These are phyloP conservation scores for Drosophila neocordata DNA, from an alignment of 1,140 invertebrate genomes.

Conservation along the genomic window DNA sequence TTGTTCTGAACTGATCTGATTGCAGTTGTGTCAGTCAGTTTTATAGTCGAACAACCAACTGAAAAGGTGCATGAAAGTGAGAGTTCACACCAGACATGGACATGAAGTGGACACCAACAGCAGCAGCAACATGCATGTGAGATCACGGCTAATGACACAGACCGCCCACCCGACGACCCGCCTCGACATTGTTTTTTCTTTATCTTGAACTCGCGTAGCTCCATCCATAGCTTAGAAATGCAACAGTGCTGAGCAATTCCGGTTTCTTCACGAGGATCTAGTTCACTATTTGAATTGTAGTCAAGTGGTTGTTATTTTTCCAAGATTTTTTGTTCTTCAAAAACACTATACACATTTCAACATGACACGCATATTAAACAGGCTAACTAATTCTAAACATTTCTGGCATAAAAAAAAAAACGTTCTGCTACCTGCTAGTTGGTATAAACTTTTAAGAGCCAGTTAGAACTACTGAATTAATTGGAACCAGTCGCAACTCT, in stretches of 20 bases:
- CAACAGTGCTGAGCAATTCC: not conserved
- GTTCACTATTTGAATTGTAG: not conserved
- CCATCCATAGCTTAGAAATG: not conserved
- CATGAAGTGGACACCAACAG: slow-evolving; percentile 26
- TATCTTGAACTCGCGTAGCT: slow-evolving; percentile 19
- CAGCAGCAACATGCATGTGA: slow-evolving; percentile 59
- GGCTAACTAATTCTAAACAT: not conserved
- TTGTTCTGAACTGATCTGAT: slow-evolving; percentile 76
- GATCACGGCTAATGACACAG: slow-evolving; percentile 63
- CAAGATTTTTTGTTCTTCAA: no score
- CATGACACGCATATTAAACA: not conserved
- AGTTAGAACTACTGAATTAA: not conserved
- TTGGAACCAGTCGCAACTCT: not conserved
- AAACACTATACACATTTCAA: no score
- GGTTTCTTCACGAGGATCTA: not conserved
- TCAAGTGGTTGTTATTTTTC: not conserved
- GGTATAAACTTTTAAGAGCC: not conserved
- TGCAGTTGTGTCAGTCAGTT: slow-evolving; percentile 48
- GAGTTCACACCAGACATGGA: slow-evolving; percentile 54
- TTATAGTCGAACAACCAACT: slow-evolving; percentile 60
- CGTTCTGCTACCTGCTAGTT: not conserved
- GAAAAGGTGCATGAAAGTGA: slow-evolving; percentile 65
- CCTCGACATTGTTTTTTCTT: slow-evolving; percentile 21
- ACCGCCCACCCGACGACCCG: slow-evolving; percentile 18
- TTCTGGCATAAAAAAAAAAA: not conserved